Evolutionary conservation across 2,113 vertebrate genomes (phyloP), one percentile per base, ranked within the genome.

Genomic region (Chamaetylas fuelleborni): DNA sequence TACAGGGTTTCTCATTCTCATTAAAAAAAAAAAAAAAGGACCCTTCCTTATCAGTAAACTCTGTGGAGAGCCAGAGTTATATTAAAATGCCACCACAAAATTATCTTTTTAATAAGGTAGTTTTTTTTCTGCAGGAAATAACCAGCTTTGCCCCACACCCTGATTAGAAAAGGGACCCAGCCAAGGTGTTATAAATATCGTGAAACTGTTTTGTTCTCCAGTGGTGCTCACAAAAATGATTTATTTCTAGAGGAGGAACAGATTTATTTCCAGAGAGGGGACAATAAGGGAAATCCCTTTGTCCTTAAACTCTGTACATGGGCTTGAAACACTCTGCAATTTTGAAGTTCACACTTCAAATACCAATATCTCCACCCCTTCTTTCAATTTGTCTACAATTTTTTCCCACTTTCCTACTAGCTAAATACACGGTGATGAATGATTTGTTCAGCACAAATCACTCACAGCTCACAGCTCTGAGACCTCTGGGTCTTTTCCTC

Each of bases 101-200:
- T 84, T 47, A 73, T 77, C 67, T 90, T 57, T 61, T 77, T 79
- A 62, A 70, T 77, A 69, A 90, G 33, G 42, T 54, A 29, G 42
- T 56, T 85, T 89, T 81, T 81, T 66, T 56, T 81, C 48, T 85
- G 78, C 66, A 47, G 81, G 69, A 77, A 83, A 64, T 66, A 81
- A 81, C 81, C 50, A 86, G 54, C 71, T 29, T 86, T 0, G 0
- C 58, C 48, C 36, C 26, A 53, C 64, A 72, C 48, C 42, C 81
- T 80, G 93, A 87, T 93, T 88, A 91, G 89, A 89, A 83, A 67
- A 91, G 80, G 71, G 89, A 86, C 73, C 11, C 73, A 61, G 66
- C 65, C 47, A 91, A 94, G 73, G 76, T 66, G 45, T 85, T 94
- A 81, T 76, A 93, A 94, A 89, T 94, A 81, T 18, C 10, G 3